Evolutionary conservation across 2,113 vertebrate species (phyloP), one percentile per base, ranked within the genome.

Genomic region (Egretta garzetta): DNA sequence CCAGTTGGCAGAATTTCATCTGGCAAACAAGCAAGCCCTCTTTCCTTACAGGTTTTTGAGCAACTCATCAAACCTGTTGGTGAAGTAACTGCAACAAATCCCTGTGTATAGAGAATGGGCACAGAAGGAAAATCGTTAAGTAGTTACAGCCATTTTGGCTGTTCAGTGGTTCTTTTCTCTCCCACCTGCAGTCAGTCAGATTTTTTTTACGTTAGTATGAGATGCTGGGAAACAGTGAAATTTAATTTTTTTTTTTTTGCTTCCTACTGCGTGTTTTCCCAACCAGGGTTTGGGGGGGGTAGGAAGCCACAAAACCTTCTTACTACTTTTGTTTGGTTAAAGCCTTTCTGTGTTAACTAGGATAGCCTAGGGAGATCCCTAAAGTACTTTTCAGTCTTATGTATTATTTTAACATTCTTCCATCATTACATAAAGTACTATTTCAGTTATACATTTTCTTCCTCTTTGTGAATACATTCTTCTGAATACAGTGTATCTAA

Each of bases 401-500:
- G 8, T 67, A 5, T 24, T 56, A 14, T 66, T 80, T 59, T 87
- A 45, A 50, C 68, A 1, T 72, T 92, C 28, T 60, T 60, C 17
- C 5, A 6, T 74, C 74, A 74, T 66, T 77, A 24, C 6, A n/a
- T 16, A 26, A 68, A 63, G 5, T 56, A 14, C 9, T 88, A 4
- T 50, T 85, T 85, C 22, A 73, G 20, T 56, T 52, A 33, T 1
- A 12, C 1, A 1, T 45, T 39, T 91, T 60, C 35, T 13, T 70
- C 5, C 16, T 73, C 16, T 73, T 12, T 0, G 0, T 68, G 17
- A 80, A 7, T n/a, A 2, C 1, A 0, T 81, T 66, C n/a, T 82
- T 82, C 45, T 53, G 52, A 74, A 53, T 67, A 28, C 4, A 12
- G 18, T 52, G 13, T 32, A 43, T 86, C 37, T 58, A 67, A 72